A percentile compares a stretch with the other conserved stretches of the same genome.
Conservation (phyloP, 64 coral and sea anemone genomes). For the Stichodactyla helianthus region DNA sequence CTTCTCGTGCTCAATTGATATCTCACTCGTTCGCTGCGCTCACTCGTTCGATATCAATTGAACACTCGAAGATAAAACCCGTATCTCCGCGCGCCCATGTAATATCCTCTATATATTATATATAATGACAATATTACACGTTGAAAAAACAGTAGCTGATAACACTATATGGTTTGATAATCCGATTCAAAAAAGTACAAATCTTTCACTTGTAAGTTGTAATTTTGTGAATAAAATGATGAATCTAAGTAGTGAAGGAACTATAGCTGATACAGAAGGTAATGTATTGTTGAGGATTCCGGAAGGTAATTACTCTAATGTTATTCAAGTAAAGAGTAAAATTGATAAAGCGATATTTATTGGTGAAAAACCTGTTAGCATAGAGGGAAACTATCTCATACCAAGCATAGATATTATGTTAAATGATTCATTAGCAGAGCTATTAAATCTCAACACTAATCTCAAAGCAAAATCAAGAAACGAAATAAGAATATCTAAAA, state of each 20-base stretch:
- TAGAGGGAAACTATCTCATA: neutral
- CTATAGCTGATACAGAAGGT: neutral
- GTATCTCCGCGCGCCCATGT: no score
- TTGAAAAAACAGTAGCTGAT: constrained; percentile 2
- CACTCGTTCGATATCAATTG: no score
- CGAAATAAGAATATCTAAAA: neutral
- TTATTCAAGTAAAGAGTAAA: neutral
- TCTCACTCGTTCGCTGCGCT: no score
- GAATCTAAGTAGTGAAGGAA: neutral
- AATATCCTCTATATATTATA: no score
- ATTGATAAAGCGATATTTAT: neutral
- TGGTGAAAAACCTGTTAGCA: neutral
- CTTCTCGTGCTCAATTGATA: no score
- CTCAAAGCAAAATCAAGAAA: neutral
- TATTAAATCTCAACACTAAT: constrained; percentile 14
- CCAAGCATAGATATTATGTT: neutral
- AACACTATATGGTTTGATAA: neutral
- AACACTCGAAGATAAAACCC: no score
- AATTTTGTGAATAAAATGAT: neutral
- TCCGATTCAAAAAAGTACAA: neutral
- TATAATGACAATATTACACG: neutral
- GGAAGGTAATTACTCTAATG: neutral
- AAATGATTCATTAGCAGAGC: neutral
- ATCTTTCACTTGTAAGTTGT: neutral
- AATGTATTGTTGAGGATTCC: neutral